Conservation (phyloP, 2,113 vertebrate genomes). For the Tympanuchus pallidicinctus region DNA sequence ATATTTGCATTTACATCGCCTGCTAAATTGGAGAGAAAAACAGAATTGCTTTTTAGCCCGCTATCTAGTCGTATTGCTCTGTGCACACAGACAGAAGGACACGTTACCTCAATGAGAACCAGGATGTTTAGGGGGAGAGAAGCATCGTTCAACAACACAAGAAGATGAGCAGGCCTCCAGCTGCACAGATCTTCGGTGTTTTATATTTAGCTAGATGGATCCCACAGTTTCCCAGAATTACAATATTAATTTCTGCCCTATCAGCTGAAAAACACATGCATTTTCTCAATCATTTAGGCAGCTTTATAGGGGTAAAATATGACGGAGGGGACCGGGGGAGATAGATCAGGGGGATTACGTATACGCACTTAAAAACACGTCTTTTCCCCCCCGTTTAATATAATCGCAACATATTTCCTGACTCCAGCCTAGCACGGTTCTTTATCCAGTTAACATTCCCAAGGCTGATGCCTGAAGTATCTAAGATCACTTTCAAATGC, state of each 20-base stretch:
- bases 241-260: conserved; percentile 2
- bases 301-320: background rate
- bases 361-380: background rate
- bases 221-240: background rate
- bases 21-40: background rate
- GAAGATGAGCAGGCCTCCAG: conserved; percentile 11
- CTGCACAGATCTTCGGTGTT: background rate
- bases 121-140: background rate
- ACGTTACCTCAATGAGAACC: background rate
- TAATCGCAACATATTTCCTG: background rate
- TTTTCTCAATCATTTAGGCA: background rate
- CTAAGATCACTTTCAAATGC: conserved; percentile 85
- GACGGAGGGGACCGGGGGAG: fast-evolving
- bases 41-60: background rate
- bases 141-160: background rate
- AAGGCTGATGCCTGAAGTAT: conserved; percentile 75
- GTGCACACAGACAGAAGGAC: background rate
- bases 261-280: background rate
- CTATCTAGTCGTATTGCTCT: background rate
- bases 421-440: background rate
- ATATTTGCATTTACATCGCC: background rate
- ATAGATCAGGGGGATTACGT: background rate
- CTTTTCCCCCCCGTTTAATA: background rate
- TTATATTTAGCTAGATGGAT: background rate
- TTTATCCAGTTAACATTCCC: conserved; percentile 74